Evolutionary conservation across 2,888 invertebrate genomes (phyloP), one percentile per base, ranked within the genome.

Genomic region (Cyclophora punctaria): DNA sequence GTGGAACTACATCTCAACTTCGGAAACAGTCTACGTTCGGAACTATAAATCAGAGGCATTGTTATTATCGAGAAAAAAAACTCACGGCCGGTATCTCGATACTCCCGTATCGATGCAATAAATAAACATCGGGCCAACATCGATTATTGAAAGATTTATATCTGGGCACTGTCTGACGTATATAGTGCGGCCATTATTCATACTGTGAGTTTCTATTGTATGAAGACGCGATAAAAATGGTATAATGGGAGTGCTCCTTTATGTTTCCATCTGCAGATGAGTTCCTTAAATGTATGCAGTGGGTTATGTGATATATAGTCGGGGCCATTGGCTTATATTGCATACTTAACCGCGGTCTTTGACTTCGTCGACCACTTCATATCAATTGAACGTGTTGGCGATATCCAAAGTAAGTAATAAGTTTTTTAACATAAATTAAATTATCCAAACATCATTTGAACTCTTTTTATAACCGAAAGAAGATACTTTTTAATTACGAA

Each of bases 121-220:
- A 83, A 86, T 85, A 86, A 79, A 83, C 75, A 83, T 75, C 69
- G 66, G 59, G 64, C 69, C 68, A 72, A 73, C 78, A 80, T 80
- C 83, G 83, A 85, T 85, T 85, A 83, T 76, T 75, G 74, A 75
- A 82, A 83, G 86, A 87, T 87, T 85, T 88, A 88, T 86, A 79
- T 82, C 78, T 75, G 63, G 67, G 70, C 67, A 71, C 73, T 68
- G 71, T 71, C 72, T 74, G 72, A 78, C 73, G 77, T 71, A 68
- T 72, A 71, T 71, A 75, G 73, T 75, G 66, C 63, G 60, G 66
- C 78, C 78, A 83, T 86, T 85, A 83, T 81, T 88, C 85, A 87
- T 76, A 71, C 33, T 34, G 6, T 59, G 56, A 52, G 62, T 61
- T 61, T 67, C 73, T 67, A 75, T 80, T 82, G 78, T 82, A 68